Conservation (phyloP, 64 coral and sea anemone genomes). For the Stichodactyla mertensii region DNA sequence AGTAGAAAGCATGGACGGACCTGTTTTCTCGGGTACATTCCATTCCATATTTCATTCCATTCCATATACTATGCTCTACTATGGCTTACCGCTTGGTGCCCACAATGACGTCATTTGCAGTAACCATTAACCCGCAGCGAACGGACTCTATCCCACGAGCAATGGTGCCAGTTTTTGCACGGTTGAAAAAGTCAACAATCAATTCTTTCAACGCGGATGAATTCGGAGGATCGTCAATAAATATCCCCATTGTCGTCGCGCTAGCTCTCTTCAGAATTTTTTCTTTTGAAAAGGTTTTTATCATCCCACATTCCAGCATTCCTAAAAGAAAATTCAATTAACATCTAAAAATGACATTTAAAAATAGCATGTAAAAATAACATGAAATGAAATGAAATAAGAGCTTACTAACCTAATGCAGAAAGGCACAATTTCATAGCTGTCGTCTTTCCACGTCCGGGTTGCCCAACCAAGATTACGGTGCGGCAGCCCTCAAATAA, state of each 20-base stretch:
- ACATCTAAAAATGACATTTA: too few relatives aligned
- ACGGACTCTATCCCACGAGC: background rate
- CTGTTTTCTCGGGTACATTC: too few relatives aligned
- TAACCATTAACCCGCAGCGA: background rate
- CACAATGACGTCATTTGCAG: background rate
- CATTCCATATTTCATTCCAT: too few relatives aligned
- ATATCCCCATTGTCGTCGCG: background rate
- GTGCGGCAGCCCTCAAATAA: background rate
- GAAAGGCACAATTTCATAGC: conserved; percentile 8
- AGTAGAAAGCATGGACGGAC: too few relatives aligned
- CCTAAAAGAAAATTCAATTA: background rate
- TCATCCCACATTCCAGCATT: background rate
- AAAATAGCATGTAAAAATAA: background rate
- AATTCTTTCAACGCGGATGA: background rate
- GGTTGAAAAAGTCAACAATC: conserved; percentile 1
- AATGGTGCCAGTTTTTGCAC: conserved; percentile 2
- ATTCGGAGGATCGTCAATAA: conserved; percentile 4
- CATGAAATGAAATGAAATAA: background rate
- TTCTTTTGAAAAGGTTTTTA: background rate
- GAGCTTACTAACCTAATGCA: background rate
- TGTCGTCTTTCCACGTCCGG: background rate
- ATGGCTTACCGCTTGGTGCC: too few relatives aligned
- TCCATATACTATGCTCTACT: too few relatives aligned
- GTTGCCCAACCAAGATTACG: background rate
- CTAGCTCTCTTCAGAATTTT: conserved; percentile 10